A percentile compares a stretch with the other conserved stretches of the same genome.
Evolutionary conservation across 2,113 vertebrate genomes (phyloP).

Genomic region (Tragulus kanchil): DNA sequence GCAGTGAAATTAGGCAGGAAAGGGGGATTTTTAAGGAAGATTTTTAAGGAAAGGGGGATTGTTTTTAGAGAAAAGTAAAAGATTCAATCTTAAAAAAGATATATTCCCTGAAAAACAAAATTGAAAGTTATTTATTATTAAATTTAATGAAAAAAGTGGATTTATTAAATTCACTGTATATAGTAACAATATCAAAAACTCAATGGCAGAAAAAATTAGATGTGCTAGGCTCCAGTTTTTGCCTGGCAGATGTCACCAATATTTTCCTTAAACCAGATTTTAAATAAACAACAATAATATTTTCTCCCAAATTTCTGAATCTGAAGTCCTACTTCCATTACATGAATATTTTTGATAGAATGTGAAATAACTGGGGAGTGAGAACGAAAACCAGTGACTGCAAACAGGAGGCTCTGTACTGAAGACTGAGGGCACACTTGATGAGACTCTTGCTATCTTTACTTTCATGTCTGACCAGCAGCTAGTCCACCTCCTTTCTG

Average conservation of each 20-base stretch:
- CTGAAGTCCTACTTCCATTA: not conserved
- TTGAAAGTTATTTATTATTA: no score
- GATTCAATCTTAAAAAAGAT: not conserved
- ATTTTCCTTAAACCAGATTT: not conserved
- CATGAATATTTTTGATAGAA: not conserved
- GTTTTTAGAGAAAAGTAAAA: not conserved
- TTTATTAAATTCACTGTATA: not conserved
- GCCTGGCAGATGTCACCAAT: not conserved
- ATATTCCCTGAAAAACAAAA: not conserved
- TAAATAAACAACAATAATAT: not conserved
- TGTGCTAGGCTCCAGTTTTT: not conserved
- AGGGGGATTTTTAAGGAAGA: not conserved
- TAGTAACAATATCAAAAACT: not conserved
- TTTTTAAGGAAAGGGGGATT: not conserved
- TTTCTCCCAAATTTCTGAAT: not conserved
- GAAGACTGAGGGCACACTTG: no score
- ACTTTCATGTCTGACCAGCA: no score
- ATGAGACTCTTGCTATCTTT: no score
- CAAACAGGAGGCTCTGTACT: no score
- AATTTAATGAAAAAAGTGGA: not conserved
- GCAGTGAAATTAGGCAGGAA: not conserved
- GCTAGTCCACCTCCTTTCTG: no score
- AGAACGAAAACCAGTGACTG: no score
- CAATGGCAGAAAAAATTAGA: not conserved
- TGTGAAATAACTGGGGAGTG: not conserved